A percentile compares a stretch with the other conserved stretches of the same genome.
Conservation (phyloP, 2,113 vertebrate genomes). For the Callorhinus ursinus region DNA sequence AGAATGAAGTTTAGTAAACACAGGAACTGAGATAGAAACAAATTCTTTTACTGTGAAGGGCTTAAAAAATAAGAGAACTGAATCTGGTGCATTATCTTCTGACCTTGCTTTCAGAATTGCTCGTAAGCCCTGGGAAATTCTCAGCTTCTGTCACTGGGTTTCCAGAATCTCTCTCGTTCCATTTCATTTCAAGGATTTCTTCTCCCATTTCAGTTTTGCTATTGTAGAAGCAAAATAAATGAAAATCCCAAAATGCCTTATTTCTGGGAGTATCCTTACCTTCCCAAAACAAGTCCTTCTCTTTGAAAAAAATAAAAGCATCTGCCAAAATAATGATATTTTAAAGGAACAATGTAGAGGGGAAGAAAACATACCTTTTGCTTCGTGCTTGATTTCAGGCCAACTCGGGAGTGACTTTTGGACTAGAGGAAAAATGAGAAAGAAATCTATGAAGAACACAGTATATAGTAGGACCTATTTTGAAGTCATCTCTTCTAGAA, state of each 20-base stretch:
- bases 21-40: not conserved
- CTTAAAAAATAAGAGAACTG: conserved; percentile 4
- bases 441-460: conserved; percentile 53
- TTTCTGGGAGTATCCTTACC: not conserved
- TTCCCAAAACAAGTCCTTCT: conserved; percentile 14
- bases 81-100: not conserved
- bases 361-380: conserved; percentile 68
- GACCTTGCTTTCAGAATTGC: not conserved
- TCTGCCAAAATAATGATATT: conserved; percentile 2
- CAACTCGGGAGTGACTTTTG: conserved; percentile 68
- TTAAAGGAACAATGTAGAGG: not conserved
- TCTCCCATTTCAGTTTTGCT: not conserved
- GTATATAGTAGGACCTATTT: not conserved
- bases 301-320: not conserved
- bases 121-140: not conserved
- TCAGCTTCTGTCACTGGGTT: not conserved
- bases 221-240: conserved; percentile 38
- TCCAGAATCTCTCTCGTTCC: not conserved
- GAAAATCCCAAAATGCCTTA: not conserved
- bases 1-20: not conserved
- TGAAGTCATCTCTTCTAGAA: conserved; percentile 10
- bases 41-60: not conserved
- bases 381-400: conserved; percentile 73
- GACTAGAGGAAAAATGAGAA: conserved; percentile 74
- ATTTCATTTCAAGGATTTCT: not conserved